These are phyloP conservation scores for Chanos chanos DNA, from an alignment of 2,797 vertebrate genomes.

Conservation along the genomic window DNA sequence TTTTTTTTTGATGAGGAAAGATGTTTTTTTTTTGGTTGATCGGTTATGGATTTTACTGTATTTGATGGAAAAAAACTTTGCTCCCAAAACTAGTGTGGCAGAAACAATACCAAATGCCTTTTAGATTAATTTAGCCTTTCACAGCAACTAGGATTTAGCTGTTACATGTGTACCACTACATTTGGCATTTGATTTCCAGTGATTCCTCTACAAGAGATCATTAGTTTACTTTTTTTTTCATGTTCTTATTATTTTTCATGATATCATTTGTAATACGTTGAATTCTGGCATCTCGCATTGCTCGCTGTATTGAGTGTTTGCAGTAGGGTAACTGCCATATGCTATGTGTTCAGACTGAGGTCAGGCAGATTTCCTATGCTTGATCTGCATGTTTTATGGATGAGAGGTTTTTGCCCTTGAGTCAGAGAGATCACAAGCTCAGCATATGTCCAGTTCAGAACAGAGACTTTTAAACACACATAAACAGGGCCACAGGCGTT, in stretches of 20 bases:
- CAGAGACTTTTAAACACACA: conserved; percentile 29
- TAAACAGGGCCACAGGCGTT: conserved; percentile 31
- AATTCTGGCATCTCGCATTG: too few relatives aligned
- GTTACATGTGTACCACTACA: too few relatives aligned
- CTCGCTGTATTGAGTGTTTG: too few relatives aligned
- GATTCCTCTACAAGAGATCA: too few relatives aligned
- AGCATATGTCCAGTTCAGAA: conserved; percentile 48
- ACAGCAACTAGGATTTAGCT: too few relatives aligned
- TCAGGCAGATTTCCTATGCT: conserved; percentile 32
- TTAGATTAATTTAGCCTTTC: too few relatives aligned
- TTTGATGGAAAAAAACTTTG: neutral
- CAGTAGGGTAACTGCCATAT: too few relatives aligned
- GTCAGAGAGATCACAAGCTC: conserved; percentile 44
- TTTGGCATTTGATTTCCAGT: too few relatives aligned
- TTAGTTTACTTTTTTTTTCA: too few relatives aligned
- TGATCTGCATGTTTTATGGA: conserved; percentile 49
- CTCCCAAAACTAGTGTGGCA: neutral
- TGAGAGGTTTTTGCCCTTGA: conserved; percentile 37
- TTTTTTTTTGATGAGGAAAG: conserved; percentile 8
- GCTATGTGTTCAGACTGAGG: conserved; percentile 21
- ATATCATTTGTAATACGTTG: too few relatives aligned
- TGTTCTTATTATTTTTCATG: too few relatives aligned
- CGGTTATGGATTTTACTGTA: neutral
- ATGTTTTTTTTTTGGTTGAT: conserved; percentile 2
- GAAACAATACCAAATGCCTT: neutral